phyloP scores from a whole-genome alignment of 2,888 invertebrate genomes.

The Halocaridina rubra region DNA sequence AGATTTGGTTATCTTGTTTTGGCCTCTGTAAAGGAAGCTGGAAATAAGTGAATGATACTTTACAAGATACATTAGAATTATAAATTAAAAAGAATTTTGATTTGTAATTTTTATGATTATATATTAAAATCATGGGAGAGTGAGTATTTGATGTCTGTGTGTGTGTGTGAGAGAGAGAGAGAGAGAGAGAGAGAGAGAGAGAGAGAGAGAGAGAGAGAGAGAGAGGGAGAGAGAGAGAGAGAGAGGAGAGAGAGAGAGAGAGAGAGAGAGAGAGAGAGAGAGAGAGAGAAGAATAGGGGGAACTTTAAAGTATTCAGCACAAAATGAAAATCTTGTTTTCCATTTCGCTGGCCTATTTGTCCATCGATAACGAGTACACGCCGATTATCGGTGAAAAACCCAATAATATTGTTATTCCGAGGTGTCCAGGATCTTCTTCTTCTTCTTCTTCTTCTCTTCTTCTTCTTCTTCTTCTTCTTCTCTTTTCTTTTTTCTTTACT shows the following conservation, averaged over 20 bases:
- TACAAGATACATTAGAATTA: too few species aligned
- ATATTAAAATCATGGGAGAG: too few species aligned
- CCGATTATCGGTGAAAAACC: neutral
- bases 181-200: conserved; percentile 22
- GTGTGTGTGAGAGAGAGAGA: neutral
- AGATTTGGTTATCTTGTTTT: too few species aligned
- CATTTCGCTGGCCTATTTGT: neutral
- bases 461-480: neutral
- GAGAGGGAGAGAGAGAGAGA: conserved; percentile 1
- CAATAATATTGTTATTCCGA: neutral
- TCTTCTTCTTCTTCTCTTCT: neutral
- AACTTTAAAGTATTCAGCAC: neutral
- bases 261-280: neutral
- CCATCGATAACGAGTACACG: neutral
- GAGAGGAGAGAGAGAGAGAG: conserved; percentile 8
- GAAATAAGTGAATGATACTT: too few species aligned
- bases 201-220: conserved; percentile 3
- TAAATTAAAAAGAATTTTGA: too few species aligned
- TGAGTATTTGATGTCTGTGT: too few species aligned
- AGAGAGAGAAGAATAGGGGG: neutral
- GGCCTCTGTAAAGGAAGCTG: too few species aligned
- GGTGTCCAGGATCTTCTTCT: too few species aligned
- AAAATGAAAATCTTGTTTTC: neutral
- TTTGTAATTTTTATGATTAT: too few species aligned
- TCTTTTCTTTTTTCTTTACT: neutral